phyloP scores from a whole-genome alignment of 2,888 invertebrate species.

The Chaetogeoica ovagalla region DNA sequence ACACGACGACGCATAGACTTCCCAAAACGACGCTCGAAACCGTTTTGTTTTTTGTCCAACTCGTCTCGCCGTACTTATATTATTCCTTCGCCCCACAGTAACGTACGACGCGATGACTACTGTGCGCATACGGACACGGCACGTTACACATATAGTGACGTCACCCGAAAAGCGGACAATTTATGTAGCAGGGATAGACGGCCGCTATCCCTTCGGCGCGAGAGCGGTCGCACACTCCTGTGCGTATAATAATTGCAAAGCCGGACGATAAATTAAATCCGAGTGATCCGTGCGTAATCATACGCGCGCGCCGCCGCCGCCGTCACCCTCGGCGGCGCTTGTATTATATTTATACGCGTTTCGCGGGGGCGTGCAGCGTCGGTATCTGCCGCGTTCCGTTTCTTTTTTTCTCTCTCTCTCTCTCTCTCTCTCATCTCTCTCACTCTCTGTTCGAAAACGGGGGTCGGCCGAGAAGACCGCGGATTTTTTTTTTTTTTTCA shows the following conservation, averaged over 20 bases:
- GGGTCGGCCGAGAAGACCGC: slow-evolving; percentile 18
- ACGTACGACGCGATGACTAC: no score
- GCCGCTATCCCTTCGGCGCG: neutral
- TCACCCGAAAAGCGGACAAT: slow-evolving; percentile 18
- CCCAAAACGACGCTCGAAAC: slow-evolving; percentile 50
- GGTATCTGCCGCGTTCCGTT: slow-evolving; percentile 41
- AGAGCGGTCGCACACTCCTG: neutral
- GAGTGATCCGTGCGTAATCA: slow-evolving; percentile 49
- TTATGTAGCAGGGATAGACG: neutral
- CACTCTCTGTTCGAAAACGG: neutral
- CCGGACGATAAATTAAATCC: slow-evolving; percentile 53
- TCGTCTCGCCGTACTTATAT: no score
- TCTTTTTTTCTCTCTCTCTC: neutral
- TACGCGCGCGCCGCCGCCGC: neutral
- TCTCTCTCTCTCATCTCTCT: neutral
- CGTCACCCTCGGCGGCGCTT: neutral
- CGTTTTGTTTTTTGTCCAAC: neutral
- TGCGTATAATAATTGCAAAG: slow-evolving; percentile 45
- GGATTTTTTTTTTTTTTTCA: slow-evolving; percentile 26
- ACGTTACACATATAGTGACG: slow-evolving; percentile 22
- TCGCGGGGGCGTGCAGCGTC: slow-evolving; percentile 21
- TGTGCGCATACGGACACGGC: neutral
- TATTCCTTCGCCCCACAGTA: no score
- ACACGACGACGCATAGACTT: slow-evolving; percentile 3
- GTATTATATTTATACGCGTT: neutral